Base-by-base conservation (phyloP, 2,888 invertebrate genomes). In the Sarcophaga carnaria region DNA sequence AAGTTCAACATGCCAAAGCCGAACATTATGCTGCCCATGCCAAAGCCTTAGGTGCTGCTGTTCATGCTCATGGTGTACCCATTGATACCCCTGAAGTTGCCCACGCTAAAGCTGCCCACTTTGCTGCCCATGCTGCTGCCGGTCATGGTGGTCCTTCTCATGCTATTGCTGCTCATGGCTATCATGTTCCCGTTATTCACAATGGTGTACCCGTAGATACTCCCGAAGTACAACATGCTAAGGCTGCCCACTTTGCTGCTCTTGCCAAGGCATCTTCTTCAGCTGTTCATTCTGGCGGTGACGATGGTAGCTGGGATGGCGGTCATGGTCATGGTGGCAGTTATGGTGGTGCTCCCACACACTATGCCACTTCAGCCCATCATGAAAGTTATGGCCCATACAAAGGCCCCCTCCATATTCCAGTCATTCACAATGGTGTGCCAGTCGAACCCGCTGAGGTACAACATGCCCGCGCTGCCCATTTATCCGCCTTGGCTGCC, bases 381-480 rank as follows among this genome's bases (percentile, higher is more conserved):
- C 86, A 89, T 78, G 89, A 69, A 54, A 86, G 89, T 64, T 91
- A 92, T 71, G 89, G 90, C 71, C 91, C 90, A 59, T 92, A 92
- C 69, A 90, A 91, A 86, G 94, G 94, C 80, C 93, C 94, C 82
- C 92, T 93, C 71, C 94, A 94, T 86, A 93, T 94, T 85, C 94
- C 94, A 66, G 92, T 94, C 84, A 94, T 94, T 88, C 93, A 93
- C 82, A 94, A 94, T 85, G 94, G 94, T 77, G 93, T 94, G 54
- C 94, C 94, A 71, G 92, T 94, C 10, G 94, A 94, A 90, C 94
- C 94, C 47, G 94, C 94, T 11, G 94, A 94, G 91, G 94, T 94
- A 60, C 94, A 94, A 89, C 93, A 93, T 60, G 94, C 93, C 17
- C 93, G 93, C 85, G 93, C 93, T 81, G 93, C 93, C 20, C 93